A percentile compares a stretch with the other conserved stretches of the same genome.
These are phyloP conservation scores for Sericinus montela DNA, from an alignment of 2,888 invertebrate species.

Conservation along the genomic window DNA sequence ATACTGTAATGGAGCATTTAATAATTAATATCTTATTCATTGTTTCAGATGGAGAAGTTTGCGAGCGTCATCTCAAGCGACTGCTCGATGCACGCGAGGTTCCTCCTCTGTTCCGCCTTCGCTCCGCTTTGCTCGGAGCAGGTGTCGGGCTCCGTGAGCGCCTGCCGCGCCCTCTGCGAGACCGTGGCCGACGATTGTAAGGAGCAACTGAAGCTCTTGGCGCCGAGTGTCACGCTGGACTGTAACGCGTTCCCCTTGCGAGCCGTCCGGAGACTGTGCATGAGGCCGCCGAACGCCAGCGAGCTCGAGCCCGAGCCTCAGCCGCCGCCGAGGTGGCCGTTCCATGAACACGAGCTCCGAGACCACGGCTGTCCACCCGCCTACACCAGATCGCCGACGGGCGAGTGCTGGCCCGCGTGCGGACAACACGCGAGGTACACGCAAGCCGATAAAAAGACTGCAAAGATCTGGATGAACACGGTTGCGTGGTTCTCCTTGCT, in stretches of 20 bases:
- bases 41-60: constrained; percentile 84
- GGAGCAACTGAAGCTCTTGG: constrained; percentile 85
- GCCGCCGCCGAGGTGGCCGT: constrained; percentile 61
- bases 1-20: background rate
- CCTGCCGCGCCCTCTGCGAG: constrained; percentile 92
- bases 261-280: constrained; percentile 85
- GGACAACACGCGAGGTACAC: constrained; percentile 84
- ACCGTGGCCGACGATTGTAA: constrained; percentile 86
- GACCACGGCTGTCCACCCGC: constrained; percentile 80
- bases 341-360: constrained; percentile 48
- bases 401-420: constrained; percentile 82
- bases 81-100: constrained; percentile 89
- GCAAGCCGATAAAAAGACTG: constrained; percentile 82
- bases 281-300: constrained; percentile 81
- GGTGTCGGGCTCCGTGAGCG: constrained; percentile 90
- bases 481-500: constrained; percentile 88
- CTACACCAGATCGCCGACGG: constrained; percentile 77
- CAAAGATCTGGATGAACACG: constrained; percentile 86
- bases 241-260: constrained; percentile 89
- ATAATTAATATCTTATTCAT: constrained; percentile 20
- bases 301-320: constrained; percentile 64
- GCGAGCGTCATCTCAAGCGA: constrained; percentile 86
- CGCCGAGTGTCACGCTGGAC: constrained; percentile 85
- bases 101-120: constrained; percentile 94
- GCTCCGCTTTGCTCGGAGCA: constrained; percentile 95